Evolutionary conservation across 1,140 invertebrate genomes (phyloP).

Genomic region (Parasteatoda tepidariorum): DNA sequence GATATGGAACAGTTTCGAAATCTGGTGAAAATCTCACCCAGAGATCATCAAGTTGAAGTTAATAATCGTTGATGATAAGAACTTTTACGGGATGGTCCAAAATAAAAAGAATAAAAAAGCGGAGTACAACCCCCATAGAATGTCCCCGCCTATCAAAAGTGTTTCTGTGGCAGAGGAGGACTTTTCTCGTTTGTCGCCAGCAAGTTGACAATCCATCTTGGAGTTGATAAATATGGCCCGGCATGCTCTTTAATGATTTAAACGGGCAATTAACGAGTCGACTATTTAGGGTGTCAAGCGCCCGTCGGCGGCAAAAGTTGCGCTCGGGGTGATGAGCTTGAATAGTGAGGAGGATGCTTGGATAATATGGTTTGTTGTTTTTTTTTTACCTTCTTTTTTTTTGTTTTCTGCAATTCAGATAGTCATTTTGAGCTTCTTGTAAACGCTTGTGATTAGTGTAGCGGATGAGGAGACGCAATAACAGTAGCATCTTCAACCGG

Average conservation of each 20-base stretch:
- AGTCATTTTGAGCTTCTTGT: background rate
- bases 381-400: slow-evolving; percentile 28
- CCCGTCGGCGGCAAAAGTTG: slow-evolving; percentile 43
- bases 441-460: slow-evolving; percentile 37
- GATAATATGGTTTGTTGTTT: background rate
- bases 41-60: background rate
- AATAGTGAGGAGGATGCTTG: background rate
- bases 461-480: slow-evolving; percentile 10
- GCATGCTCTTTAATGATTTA: slow-evolving; percentile 60
- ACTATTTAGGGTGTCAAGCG: slow-evolving; percentile 55
- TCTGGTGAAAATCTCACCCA: background rate
- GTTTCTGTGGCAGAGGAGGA: slow-evolving; percentile 1
- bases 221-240: slow-evolving; percentile 53
- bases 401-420: background rate
- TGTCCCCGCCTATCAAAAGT: slow-evolving; percentile 20
- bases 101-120: no score
- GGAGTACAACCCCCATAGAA: slow-evolving; percentile 6
- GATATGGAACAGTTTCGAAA: background rate
- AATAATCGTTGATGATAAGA: background rate
- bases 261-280: slow-evolving; percentile 59
- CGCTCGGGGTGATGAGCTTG: slow-evolving; percentile 5
- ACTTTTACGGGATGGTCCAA: background rate
- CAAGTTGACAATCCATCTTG: slow-evolving; percentile 50
- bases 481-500: slow-evolving; percentile 39
- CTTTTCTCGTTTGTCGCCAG: slow-evolving; percentile 43